Evolutionary conservation across 2,797 vertebrate genomes (phyloP).

Genomic region (Chaenodraco wilsoni): DNA sequence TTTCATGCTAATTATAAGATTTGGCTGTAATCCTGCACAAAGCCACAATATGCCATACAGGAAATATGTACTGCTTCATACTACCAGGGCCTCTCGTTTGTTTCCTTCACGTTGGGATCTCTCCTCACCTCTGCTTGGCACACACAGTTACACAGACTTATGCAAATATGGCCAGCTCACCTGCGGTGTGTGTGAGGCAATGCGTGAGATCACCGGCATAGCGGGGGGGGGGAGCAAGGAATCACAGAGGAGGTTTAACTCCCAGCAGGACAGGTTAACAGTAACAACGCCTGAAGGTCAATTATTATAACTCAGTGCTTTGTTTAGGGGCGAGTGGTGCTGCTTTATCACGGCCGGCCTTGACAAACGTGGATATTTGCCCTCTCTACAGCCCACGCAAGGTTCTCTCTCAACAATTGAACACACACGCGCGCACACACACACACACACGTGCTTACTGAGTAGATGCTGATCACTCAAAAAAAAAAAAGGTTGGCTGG

Average conservation of each 20-base stretch:
- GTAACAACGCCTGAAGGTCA: constrained; percentile 79
- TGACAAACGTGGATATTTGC: constrained; percentile 66
- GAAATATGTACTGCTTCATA: constrained; percentile 67
- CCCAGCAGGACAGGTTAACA: constrained; percentile 75
- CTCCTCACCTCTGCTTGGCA: constrained; percentile 60
- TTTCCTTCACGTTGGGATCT: constrained; percentile 52
- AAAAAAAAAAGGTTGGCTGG: constrained; percentile 27
- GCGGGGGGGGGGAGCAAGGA: constrained; percentile 39
- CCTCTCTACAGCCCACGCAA: constrained; percentile 40
- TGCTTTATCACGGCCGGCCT: constrained; percentile 60
- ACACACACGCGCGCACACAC: constrained; percentile 60
- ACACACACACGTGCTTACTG: constrained; percentile 56
- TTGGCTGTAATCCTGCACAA: constrained; percentile 80
- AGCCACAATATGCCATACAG: constrained; percentile 66
- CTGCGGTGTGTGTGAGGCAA: constrained; percentile 61
- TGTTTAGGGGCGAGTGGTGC: constrained; percentile 65
- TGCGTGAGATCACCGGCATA: constrained; percentile 57
- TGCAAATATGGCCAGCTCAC: constrained; percentile 72
- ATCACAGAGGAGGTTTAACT: constrained; percentile 73
- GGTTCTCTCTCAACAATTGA: constrained; percentile 63
- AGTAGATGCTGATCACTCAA: constrained; percentile 60
- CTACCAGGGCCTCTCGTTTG: constrained; percentile 42
- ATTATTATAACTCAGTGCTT: constrained; percentile 69
- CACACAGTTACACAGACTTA: constrained; percentile 68
- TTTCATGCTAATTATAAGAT: constrained; percentile 85